Evolutionary conservation across 2,797 vertebrate species (phyloP).

Genomic region (Peromyscus aztecus): DNA sequence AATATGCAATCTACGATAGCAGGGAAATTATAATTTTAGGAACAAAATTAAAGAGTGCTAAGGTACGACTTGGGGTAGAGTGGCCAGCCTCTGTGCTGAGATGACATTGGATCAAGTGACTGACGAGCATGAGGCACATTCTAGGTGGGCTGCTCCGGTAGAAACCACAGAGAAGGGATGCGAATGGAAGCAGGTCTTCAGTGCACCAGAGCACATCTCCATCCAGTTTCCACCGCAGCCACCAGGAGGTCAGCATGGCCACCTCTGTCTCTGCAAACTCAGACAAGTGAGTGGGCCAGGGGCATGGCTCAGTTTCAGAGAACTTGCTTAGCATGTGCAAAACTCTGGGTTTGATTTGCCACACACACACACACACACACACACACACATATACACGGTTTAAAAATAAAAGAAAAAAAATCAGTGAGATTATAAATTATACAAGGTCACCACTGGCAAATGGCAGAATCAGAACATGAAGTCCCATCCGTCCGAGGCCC

Average conservation of each 20-base stretch:
- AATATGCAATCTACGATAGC: neutral
- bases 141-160: neutral
- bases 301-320: neutral
- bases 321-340: neutral
- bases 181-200: neutral
- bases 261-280: neutral
- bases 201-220: neutral
- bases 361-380: neutral
- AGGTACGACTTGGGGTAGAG: neutral
- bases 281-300: neutral
- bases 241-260: neutral
- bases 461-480: neutral
- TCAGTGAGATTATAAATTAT: neutral
- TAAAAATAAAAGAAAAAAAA: neutral
- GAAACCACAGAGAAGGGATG: neutral
- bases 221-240: neutral
- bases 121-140: neutral
- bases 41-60: neutral
- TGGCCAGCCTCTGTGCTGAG: neutral
- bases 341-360: too few species aligned
- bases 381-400: neutral
- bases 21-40: neutral
- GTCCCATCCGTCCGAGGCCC: neutral
- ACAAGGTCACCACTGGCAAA: neutral
- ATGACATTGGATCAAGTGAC: neutral